Evolutionary conservation across 2,797 vertebrate genomes (phyloP).

Genomic region (Leuciscus waleckii): DNA sequence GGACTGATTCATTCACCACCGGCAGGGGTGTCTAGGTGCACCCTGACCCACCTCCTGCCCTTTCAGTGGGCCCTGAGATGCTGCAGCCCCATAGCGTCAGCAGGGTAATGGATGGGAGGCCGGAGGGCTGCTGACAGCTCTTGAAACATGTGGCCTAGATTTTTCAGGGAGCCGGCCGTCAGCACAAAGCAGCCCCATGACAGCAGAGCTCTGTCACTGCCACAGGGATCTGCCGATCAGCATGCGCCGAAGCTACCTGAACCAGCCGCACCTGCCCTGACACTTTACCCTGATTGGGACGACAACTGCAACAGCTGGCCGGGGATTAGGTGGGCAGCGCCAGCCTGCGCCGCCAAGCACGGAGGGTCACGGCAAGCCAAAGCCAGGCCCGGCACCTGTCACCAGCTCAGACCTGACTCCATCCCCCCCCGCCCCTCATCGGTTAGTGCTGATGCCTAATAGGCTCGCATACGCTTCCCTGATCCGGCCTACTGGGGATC

Average conservation of each 20-base stretch:
- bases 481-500: slow-evolving; percentile 36
- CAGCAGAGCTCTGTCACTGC: slow-evolving; percentile 67
- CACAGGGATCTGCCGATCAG: slow-evolving; percentile 57
- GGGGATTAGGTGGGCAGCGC: slow-evolving; percentile 78
- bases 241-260: slow-evolving; percentile 72
- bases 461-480: slow-evolving; percentile 63
- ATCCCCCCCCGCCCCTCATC: slow-evolving; percentile 61
- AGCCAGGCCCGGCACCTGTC: slow-evolving; percentile 78
- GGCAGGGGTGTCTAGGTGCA: slow-evolving; percentile 59
- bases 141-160: slow-evolving; percentile 82
- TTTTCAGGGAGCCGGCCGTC: slow-evolving; percentile 71
- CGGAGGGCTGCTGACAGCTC: slow-evolving; percentile 69
- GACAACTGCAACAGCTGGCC: slow-evolving; percentile 85
- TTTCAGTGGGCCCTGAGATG: slow-evolving; percentile 63
- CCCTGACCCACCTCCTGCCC: slow-evolving; percentile 72
- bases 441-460: slow-evolving; percentile 61
- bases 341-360: slow-evolving; percentile 68
- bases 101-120: slow-evolving; percentile 58
- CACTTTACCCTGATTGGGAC: slow-evolving; percentile 74
- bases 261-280: slow-evolving; percentile 71
- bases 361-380: slow-evolving; percentile 69
- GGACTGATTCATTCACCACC: slow-evolving; percentile 61
- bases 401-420: slow-evolving; percentile 72
- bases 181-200: slow-evolving; percentile 64
- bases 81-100: slow-evolving; percentile 42